Conservation (phyloP, 2,797 vertebrate genomes). For the Buphagus erythrorhynchus region DNA sequence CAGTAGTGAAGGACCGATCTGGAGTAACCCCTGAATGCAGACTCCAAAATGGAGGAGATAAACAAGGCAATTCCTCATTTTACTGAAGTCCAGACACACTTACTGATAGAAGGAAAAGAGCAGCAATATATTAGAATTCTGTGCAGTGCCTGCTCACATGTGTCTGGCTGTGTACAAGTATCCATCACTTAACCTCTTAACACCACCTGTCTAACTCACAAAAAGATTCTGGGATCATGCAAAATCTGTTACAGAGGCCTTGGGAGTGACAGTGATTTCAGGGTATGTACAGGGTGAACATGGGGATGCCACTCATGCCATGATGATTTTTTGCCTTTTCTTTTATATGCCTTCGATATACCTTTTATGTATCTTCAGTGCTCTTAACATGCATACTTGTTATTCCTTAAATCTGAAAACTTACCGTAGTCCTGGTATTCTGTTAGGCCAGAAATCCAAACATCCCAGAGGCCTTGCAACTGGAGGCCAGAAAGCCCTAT, state of each 20-base stretch:
- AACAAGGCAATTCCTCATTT: background rate
- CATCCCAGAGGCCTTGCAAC: background rate
- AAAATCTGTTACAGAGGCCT: background rate
- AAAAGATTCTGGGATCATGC: background rate
- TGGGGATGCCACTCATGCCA: background rate
- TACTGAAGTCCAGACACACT: background rate
- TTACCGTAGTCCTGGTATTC: background rate
- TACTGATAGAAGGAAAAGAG: background rate
- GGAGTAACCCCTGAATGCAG: background rate
- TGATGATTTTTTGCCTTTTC: background rate
- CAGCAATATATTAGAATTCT: background rate
- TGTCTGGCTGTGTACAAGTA: background rate
- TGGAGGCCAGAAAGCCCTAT: background rate
- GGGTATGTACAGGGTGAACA: background rate
- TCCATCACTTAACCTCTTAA: background rate
- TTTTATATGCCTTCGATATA: background rate
- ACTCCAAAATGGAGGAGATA: background rate
- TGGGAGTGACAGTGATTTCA: background rate
- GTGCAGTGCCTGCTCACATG: background rate
- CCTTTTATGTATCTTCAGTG: background rate
- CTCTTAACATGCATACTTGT: background rate
- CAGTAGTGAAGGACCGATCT: background rate
- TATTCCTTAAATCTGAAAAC: background rate
- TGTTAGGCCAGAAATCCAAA: background rate
- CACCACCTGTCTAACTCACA: accelerated